These are phyloP conservation scores for Morelia viridis DNA, from an alignment of 2,797 vertebrate genomes.

Conservation along the genomic window DNA sequence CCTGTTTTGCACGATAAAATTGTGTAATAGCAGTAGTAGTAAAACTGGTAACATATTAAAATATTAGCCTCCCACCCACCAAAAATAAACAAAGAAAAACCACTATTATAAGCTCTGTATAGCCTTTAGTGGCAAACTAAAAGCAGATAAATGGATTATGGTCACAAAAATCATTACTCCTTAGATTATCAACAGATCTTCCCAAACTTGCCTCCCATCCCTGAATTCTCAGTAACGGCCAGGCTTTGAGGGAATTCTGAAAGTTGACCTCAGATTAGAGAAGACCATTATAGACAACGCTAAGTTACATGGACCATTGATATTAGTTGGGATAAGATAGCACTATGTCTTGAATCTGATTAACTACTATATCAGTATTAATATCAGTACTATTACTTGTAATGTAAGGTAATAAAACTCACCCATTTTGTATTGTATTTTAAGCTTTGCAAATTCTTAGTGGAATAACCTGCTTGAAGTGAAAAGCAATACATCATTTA, in stretches of 20 bases:
- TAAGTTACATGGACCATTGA: neutral
- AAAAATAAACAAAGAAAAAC: neutral
- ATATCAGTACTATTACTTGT: neutral
- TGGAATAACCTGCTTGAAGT: constrained; percentile 34
- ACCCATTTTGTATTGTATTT: constrained; percentile 47
- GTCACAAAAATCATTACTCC: neutral
- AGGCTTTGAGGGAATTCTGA: neutral
- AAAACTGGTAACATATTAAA: neutral
- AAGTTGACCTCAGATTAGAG: neutral
- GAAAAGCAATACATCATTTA: constrained; percentile 60
- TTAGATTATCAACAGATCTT: neutral
- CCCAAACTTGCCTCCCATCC: neutral
- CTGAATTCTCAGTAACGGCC: neutral
- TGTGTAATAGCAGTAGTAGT: neutral
- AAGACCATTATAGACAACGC: neutral
- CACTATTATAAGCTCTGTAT: neutral
- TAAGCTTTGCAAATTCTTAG: constrained; percentile 49
- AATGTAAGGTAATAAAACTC: neutral
- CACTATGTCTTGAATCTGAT: neutral
- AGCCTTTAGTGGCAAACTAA: neutral
- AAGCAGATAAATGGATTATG: neutral
- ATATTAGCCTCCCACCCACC: neutral
- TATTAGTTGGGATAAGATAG: neutral
- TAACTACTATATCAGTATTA: neutral
- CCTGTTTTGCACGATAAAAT: neutral